Percentiles rank a stretch among this genome's conserved stretches.
Evolutionary conservation across 2,797 vertebrate genomes (phyloP).

Genomic region (Thamnophis elegans): DNA sequence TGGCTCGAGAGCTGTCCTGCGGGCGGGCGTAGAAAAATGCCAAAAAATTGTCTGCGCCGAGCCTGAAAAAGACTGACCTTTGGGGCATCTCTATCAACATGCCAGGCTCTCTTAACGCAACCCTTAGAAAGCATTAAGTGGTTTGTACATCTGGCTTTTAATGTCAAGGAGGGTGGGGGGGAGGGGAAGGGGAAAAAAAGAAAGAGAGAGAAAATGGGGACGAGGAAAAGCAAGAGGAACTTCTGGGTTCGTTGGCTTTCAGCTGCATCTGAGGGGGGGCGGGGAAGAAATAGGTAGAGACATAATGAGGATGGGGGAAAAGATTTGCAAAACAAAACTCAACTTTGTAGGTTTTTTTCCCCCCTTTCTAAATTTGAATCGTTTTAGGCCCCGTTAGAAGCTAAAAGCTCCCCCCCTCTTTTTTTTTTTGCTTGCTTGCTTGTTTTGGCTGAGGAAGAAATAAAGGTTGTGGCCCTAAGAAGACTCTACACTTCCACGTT

Average conservation of each 20-base stretch:
- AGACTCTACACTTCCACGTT: background rate
- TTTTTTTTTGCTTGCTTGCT: background rate
- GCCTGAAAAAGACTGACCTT: slow-evolving; percentile 96
- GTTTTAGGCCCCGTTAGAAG: background rate
- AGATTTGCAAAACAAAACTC: background rate
- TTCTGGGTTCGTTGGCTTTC: slow-evolving; percentile 22
- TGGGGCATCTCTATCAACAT: slow-evolving; percentile 90
- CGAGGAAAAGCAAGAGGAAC: background rate
- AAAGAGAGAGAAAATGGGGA: background rate
- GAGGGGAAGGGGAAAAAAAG: background rate
- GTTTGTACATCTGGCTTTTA: slow-evolving; percentile 83
- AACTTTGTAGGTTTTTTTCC: background rate
- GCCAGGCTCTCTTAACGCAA: slow-evolving; percentile 86
- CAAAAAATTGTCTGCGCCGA: slow-evolving; percentile 89
- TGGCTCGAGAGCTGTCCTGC: slow-evolving; percentile 93
- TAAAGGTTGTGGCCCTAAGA: background rate
- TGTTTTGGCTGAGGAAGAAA: background rate
- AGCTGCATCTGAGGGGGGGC: background rate
- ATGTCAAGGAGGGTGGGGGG: slow-evolving; percentile 57
- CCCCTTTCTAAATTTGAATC: background rate
- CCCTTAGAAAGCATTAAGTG: slow-evolving; percentile 88
- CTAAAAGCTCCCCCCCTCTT: background rate
- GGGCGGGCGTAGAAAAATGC: slow-evolving; percentile 98
- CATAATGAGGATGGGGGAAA: background rate
- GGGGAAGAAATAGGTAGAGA: background rate